phyloP scores from a whole-genome alignment of 2,888 invertebrate species.

The Cryptosula pallasiana region DNA sequence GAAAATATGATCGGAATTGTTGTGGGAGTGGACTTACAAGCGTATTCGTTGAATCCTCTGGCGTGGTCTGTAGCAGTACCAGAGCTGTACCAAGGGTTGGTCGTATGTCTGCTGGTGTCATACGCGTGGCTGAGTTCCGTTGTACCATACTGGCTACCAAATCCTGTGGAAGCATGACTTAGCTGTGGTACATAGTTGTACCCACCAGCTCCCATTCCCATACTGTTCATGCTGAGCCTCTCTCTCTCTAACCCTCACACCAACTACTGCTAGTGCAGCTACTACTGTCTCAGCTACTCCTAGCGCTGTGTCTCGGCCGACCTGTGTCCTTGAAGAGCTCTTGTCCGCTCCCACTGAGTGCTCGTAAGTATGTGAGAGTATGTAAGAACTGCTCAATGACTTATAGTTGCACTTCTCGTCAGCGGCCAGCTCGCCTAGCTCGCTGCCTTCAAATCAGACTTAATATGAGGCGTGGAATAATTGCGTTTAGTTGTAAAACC shows the following conservation, averaged over 20 bases:
- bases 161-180: neutral
- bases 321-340: neutral
- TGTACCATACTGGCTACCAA: conserved; percentile 10
- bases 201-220: neutral
- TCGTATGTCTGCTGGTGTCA: neutral
- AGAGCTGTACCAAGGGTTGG: conserved; percentile 1
- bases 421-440: neutral
- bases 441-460: too few relatives aligned
- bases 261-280: neutral
- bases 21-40: too few relatives aligned
- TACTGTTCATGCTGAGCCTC: neutral
- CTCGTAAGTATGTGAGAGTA: conserved; percentile 15
- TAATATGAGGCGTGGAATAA: too few relatives aligned
- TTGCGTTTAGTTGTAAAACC: too few relatives aligned
- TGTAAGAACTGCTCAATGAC: neutral
- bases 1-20: too few relatives aligned
- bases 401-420: neutral
- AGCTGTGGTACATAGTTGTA: conserved; percentile 18
- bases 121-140: conserved; percentile 16
- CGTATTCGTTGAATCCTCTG: conserved; percentile 22
- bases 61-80: conserved; percentile 3
- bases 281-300: too few relatives aligned
- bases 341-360: conserved; percentile 4
- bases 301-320: neutral
- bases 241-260: neutral